Percentiles rank a stretch among this genome's conserved stretches.
These are phyloP conservation scores for Cyprinodon tularosa DNA, from an alignment of 2,113 vertebrate species.

Conservation along the genomic window DNA sequence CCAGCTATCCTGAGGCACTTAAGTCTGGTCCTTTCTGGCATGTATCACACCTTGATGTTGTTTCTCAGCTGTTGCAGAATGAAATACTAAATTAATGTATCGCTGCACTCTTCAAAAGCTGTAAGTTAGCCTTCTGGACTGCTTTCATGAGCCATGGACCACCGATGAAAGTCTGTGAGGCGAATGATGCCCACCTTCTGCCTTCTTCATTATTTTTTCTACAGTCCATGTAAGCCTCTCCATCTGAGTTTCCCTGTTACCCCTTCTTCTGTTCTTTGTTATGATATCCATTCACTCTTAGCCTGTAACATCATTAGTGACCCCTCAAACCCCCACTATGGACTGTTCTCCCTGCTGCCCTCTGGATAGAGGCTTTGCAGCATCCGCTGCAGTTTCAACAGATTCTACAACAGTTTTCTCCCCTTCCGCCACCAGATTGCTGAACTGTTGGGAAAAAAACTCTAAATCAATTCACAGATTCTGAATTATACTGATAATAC, in stretches of 20 bases:
- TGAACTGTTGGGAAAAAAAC: too few species aligned
- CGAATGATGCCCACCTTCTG: constrained; percentile 48
- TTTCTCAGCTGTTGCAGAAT: constrained; percentile 69
- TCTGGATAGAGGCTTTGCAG: too few species aligned
- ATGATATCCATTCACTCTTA: constrained; percentile 23
- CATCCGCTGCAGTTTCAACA: too few species aligned
- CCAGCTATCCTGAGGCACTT: not conserved
- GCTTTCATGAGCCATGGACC: constrained; percentile 58
- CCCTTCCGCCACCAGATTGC: too few species aligned
- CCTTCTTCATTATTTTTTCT: constrained; percentile 40
- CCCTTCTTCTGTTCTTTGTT: constrained; percentile 24
- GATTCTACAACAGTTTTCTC: too few species aligned
- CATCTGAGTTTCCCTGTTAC: constrained; percentile 21
- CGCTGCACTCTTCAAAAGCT: constrained; percentile 62
- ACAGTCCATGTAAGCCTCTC: constrained; percentile 29
- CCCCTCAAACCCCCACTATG: too few species aligned
- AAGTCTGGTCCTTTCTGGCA: constrained; percentile 45
- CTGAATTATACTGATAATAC: too few species aligned
- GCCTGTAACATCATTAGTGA: too few species aligned
- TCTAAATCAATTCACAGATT: too few species aligned
- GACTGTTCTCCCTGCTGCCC: too few species aligned
- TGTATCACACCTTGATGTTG: constrained; percentile 51
- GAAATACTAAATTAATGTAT: constrained; percentile 62
- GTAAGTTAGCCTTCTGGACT: constrained; percentile 56
- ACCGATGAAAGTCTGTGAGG: constrained; percentile 71